Conservation (phyloP, 1,140 invertebrate genomes). For the Sesamia nonagrioides region DNA sequence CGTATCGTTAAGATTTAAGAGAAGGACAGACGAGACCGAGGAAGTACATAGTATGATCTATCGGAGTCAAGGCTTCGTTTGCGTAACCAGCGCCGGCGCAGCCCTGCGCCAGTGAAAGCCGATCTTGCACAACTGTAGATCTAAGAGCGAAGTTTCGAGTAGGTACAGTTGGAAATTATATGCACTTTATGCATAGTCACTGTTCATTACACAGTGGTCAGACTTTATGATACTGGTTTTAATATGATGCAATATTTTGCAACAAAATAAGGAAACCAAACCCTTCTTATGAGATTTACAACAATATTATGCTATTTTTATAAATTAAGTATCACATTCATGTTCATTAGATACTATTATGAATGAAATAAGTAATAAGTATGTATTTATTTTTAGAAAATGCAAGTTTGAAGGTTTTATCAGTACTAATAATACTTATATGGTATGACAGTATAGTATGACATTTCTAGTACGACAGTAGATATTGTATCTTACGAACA, state of each 20-base stretch:
- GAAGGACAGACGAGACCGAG: not conserved
- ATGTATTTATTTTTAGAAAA: too few relatives aligned
- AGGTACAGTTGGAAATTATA: not conserved
- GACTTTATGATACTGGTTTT: not conserved
- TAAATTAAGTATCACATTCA: too few relatives aligned
- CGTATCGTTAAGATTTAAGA: not conserved
- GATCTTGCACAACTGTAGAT: slow-evolving; percentile 37
- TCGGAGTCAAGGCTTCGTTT: slow-evolving; percentile 24
- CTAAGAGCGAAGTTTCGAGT: not conserved
- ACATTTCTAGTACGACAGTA: too few relatives aligned
- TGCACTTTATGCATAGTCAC: slow-evolving; percentile 1
- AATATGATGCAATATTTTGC: not conserved
- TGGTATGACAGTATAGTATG: too few relatives aligned
- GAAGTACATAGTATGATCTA: slow-evolving; percentile 13
- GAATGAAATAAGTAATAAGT: too few relatives aligned
- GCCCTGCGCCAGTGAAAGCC: slow-evolving; percentile 42
- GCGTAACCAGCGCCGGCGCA: slow-evolving; percentile 15
- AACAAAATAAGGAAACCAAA: too few relatives aligned
- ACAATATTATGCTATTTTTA: too few relatives aligned
- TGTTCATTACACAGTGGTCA: not conserved
- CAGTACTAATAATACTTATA: too few relatives aligned
- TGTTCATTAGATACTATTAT: too few relatives aligned
- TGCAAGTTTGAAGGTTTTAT: too few relatives aligned
- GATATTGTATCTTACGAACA: not conserved
- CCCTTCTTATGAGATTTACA: too few relatives aligned